Conservation (phyloP, 2,888 invertebrate species). For the Caenorhabditis imperialis region DNA sequence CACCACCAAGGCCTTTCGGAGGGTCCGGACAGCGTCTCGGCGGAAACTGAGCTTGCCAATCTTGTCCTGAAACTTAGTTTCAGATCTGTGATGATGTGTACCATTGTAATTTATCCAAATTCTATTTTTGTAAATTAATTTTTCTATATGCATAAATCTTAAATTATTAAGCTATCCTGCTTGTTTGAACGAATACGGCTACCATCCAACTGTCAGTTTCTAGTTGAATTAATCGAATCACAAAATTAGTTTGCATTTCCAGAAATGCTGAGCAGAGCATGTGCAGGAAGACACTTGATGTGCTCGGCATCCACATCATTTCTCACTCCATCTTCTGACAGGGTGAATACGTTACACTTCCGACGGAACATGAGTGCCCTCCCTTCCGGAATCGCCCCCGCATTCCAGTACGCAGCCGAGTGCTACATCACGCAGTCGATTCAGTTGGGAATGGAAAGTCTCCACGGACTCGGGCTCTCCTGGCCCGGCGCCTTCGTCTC, state of each 20-base stretch:
- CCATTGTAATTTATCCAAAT: not conserved
- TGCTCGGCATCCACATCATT: slow-evolving; percentile 42
- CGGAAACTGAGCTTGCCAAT: slow-evolving; percentile 8
- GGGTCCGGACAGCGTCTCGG: slow-evolving; percentile 58
- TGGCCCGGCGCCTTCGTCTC: slow-evolving; percentile 71
- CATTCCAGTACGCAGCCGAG: slow-evolving; percentile 71
- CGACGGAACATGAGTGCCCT: slow-evolving; percentile 49
- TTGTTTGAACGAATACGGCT: no score
- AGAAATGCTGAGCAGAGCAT: slow-evolving; percentile 46
- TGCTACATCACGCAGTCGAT: slow-evolving; percentile 71
- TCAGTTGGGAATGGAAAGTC: slow-evolving; percentile 71
- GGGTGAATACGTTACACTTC: not conserved
- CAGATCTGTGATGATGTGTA: slow-evolving; percentile 25
- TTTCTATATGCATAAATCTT: not conserved
- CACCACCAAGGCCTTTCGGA: slow-evolving; percentile 30
- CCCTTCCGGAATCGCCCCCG: slow-evolving; percentile 58
- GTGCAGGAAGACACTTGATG: slow-evolving; percentile 12
- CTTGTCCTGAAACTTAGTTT: not conserved
- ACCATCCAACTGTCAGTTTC: slow-evolving; percentile 22
- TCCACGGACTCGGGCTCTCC: slow-evolving; percentile 67
- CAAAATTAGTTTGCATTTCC: slow-evolving; percentile 2
- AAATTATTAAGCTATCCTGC: no score
- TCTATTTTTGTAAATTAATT: not conserved
- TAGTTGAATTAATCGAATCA: no score
- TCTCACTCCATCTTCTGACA: not conserved